A percentile compares a stretch with the other conserved stretches of the same genome.
These are phyloP conservation scores for Lysiphlebus fabarum DNA, from an alignment of 1,140 invertebrate species.

Conservation along the genomic window DNA sequence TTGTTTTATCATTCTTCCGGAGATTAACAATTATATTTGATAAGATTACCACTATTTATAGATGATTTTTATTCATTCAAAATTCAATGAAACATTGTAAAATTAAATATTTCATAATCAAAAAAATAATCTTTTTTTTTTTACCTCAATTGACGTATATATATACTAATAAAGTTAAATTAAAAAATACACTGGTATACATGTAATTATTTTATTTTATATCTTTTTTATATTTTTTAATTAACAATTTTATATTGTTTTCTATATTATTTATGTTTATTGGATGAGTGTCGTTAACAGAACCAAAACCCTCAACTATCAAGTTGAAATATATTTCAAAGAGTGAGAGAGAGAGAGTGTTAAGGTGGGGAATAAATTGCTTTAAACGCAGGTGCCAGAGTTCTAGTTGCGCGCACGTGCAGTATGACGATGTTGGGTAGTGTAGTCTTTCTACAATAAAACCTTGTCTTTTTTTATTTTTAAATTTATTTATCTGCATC, in stretches of 20 bases:
- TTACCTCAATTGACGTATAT: no score
- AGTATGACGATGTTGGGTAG: background rate
- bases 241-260: slow-evolving; percentile 8
- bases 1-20: no score
- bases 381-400: slow-evolving; percentile 14
- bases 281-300: slow-evolving; percentile 3
- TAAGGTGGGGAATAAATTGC: background rate
- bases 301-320: slow-evolving; percentile 13
- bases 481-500: background rate
- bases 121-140: no score
- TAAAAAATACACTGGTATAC: background rate
- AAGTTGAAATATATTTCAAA: slow-evolving; percentile 6
- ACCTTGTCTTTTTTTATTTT: background rate
- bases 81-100: no score
- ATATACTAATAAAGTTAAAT: no score
- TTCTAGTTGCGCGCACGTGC: slow-evolving; percentile 13
- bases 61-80: no score
- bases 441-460: background rate
- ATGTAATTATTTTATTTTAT: no score
- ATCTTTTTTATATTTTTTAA: slow-evolving; percentile 7
- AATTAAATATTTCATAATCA: no score
- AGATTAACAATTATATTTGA: no score
- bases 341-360: background rate
- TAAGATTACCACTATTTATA: no score
- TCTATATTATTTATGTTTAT: background rate